These are phyloP conservation scores for Phoxinus phoxinus DNA, from an alignment of 2,113 vertebrate genomes.

Conservation along the genomic window DNA sequence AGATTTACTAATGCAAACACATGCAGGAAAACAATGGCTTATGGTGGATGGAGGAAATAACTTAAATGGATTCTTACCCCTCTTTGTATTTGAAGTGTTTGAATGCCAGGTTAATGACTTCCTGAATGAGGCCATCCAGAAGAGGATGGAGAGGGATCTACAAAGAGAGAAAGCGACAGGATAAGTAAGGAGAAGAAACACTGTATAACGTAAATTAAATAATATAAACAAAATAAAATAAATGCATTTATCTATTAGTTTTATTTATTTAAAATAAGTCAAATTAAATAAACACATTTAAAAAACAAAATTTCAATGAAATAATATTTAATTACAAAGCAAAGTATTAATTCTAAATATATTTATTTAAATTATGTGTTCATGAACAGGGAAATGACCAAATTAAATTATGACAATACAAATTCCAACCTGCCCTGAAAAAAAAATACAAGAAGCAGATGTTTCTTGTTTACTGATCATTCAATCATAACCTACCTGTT, in stretches of 20 bases:
- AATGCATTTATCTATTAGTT: not conserved
- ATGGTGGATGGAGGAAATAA: not conserved
- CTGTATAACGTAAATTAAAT: not conserved
- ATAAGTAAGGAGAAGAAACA: not conserved
- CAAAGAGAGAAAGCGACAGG: slow-evolving; percentile 15
- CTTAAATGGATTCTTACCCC: slow-evolving; percentile 82
- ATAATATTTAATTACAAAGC: too few species aligned
- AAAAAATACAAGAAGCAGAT: too few species aligned
- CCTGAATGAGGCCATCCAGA: slow-evolving; percentile 94
- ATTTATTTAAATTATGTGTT: too few species aligned
- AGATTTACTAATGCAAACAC: not conserved
- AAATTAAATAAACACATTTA: not conserved
- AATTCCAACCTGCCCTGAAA: too few species aligned
- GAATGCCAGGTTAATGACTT: slow-evolving; percentile 96
- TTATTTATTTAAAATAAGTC: not conserved
- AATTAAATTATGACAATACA: too few species aligned
- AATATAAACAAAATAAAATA: not conserved
- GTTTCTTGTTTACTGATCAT: not conserved
- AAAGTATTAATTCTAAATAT: too few species aligned
- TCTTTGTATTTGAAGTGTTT: slow-evolving; percentile 99
- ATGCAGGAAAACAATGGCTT: not conserved
- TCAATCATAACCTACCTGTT: slow-evolving; percentile 82
- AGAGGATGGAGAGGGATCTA: slow-evolving; percentile 97
- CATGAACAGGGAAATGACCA: too few species aligned
- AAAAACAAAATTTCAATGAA: not conserved